These are phyloP conservation scores for Halocynthia aurantium DNA, from an alignment of 23 tunicate species.

Conservation along the genomic window DNA sequence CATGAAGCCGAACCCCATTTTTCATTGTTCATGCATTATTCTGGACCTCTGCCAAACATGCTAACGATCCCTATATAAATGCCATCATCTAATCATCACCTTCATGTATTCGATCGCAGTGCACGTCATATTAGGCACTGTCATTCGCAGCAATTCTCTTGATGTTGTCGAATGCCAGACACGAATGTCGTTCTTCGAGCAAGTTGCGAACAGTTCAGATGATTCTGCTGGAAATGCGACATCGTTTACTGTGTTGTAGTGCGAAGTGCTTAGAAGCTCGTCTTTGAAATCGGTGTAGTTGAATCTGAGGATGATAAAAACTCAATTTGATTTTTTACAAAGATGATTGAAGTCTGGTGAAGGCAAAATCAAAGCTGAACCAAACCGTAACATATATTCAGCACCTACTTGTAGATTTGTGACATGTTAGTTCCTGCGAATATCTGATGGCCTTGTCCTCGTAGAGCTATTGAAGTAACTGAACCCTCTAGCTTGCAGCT, in stretches of 20 bases:
- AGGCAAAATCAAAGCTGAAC: not conserved
- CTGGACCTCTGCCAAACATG: not conserved
- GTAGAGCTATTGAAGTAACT: constrained; percentile 71
- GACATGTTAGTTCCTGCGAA: constrained; percentile 78
- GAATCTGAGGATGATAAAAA: constrained; percentile 29
- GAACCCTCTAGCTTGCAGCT: constrained; percentile 43
- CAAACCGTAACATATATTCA: not conserved
- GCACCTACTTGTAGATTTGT: constrained; percentile 50
- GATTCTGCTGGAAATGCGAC: constrained; percentile 71
- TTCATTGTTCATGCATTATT: not conserved
- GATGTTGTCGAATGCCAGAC: constrained; percentile 82
- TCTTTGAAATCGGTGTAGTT: constrained; percentile 65
- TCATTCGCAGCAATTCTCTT: constrained; percentile 78
- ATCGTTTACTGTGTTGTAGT: constrained; percentile 66
- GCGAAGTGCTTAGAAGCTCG: constrained; percentile 79
- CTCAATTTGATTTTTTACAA: not conserved
- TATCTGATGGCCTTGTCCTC: constrained; percentile 96
- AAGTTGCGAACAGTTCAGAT: constrained; percentile 80
- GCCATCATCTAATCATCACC: constrained; percentile 7
- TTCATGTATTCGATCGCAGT: constrained; percentile 74
- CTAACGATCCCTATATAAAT: not conserved
- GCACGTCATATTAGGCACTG: constrained; percentile 91
- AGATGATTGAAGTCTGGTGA: not conserved
- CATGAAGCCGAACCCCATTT: no score
- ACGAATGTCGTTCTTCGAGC: constrained; percentile 74